Base-by-base conservation (phyloP, 2,888 invertebrate genomes). In the Lacanobia oleracea region DNA sequence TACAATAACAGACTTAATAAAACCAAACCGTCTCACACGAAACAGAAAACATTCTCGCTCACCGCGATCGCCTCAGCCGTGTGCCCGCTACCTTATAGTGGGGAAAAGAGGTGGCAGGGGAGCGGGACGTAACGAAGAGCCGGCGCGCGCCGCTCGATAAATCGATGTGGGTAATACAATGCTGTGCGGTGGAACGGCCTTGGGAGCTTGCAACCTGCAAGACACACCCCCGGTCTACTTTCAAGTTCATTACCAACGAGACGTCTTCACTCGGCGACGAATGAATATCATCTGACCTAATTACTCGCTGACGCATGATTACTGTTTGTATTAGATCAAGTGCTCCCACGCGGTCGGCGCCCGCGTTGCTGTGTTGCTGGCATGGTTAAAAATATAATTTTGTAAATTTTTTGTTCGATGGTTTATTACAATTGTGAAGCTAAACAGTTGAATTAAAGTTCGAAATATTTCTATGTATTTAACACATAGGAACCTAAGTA, bases 111-210 rank as follows among this genome's bases (percentile, higher is more conserved):
- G 88, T 80, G 89, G 86, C 87, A 72, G 87, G 89, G 89, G 90
- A 79, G 88, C 87, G 89, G 88, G 88, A 83, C 87, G 88, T 73
- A 83, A 77, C 79, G 81, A 87, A 88, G 90, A 87, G 92, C 85
- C 94, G 93, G 95, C 94, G 95, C 94, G 95, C 94, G 95, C 94
- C 94, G 95, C 89, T 95, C 95, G 92, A 95, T 95, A 95, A 95
- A 96, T 95, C 95, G 95, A 95, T 95, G 92, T 91, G 88, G 86
- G 90, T 91, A 92, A 93, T 92, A 94, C 92, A 94, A 93, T 92
- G 92, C 89, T 91, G 91, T 93, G 93, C 93, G 93, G 90, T 90
- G 89, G 88, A 88, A 86, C 91, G 94, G 92, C 95, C 95, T 95
- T 95, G 95, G 88, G 88, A 84, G 89, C 90, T 82, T 94, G 95